Evolutionary conservation across 2,113 vertebrate genomes (phyloP).

Genomic region (Cyprinodon variegatus): DNA sequence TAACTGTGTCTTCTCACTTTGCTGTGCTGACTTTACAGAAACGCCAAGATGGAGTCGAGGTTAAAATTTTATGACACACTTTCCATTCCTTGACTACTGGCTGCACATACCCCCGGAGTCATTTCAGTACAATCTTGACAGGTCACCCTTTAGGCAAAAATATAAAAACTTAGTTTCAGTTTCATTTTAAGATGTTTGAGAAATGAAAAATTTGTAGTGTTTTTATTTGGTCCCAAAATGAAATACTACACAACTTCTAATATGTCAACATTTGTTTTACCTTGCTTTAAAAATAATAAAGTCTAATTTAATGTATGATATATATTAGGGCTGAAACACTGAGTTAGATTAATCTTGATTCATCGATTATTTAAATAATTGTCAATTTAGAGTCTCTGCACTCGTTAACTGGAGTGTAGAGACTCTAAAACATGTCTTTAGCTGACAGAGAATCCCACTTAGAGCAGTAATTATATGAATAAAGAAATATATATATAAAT

Average conservation of each 20-base stretch:
- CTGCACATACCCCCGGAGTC: not conserved
- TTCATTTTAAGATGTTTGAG: not conserved
- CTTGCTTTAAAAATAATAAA: not conserved
- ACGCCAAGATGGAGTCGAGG: slow-evolving; percentile 22
- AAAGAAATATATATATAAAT: too few species aligned
- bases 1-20: slow-evolving; percentile 29
- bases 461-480: too few species aligned
- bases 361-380: too few species aligned
- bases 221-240: not conserved
- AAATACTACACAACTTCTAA: not conserved
- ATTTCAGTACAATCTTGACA: not conserved
- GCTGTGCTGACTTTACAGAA: slow-evolving; percentile 7
- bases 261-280: not conserved
- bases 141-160: not conserved
- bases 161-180: not conserved
- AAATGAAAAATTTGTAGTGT: not conserved
- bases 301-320: not conserved
- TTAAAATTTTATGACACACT: slow-evolving; percentile 6
- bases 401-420: too few species aligned
- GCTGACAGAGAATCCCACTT: too few species aligned
- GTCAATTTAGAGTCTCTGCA: too few species aligned
- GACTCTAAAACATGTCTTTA: too few species aligned
- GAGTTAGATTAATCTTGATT: too few species aligned
- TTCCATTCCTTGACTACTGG: not conserved
- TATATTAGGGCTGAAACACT: too few species aligned